Percentiles rank a stretch among this genome's conserved stretches.
Evolutionary conservation across 2,888 invertebrate species (phyloP).

Genomic region (Aleiodes testaceus): DNA sequence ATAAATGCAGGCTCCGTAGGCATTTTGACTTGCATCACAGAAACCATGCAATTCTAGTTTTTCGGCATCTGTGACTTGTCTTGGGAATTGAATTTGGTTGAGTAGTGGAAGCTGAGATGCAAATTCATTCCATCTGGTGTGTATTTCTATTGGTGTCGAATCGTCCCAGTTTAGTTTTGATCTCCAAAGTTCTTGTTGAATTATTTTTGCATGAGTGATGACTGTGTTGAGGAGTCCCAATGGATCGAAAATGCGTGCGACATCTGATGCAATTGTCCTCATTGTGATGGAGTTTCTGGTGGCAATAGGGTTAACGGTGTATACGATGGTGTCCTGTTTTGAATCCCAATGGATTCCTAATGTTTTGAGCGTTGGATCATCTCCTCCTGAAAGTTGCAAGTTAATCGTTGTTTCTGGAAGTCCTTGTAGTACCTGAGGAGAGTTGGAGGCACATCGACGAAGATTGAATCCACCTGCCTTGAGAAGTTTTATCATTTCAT

Average conservation of each 20-base stretch:
- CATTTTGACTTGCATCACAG: constrained; percentile 50
- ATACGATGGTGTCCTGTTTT: constrained; percentile 37
- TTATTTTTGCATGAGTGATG: constrained; percentile 48
- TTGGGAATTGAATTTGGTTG: constrained; percentile 44
- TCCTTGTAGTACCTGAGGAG: constrained; percentile 25
- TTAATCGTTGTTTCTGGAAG: constrained; percentile 34
- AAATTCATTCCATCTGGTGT: constrained; percentile 45
- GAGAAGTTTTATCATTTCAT: constrained; percentile 36
- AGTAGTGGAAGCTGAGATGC: constrained; percentile 39
- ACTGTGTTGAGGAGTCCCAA: constrained; percentile 48
- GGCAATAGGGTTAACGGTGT: no score
- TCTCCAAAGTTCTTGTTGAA: constrained; percentile 53
- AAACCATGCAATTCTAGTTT: constrained; percentile 52
- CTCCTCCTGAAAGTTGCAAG: constrained; percentile 11
- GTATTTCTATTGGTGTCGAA: constrained; percentile 45
- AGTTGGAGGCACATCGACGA: constrained; percentile 52
- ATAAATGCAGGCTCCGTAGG: constrained; percentile 53
- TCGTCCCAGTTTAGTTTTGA: constrained; percentile 52
- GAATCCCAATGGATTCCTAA: constrained; percentile 48
- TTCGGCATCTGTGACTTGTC: constrained; percentile 39
- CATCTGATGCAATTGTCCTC: no score
- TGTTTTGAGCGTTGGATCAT: constrained; percentile 40
- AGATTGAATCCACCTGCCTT: constrained; percentile 42
- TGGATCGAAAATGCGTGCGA: no score
- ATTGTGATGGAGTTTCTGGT: no score